These are phyloP conservation scores for Pogonocherus hispidulus DNA, from an alignment of 2,888 invertebrate species.

Conservation along the genomic window DNA sequence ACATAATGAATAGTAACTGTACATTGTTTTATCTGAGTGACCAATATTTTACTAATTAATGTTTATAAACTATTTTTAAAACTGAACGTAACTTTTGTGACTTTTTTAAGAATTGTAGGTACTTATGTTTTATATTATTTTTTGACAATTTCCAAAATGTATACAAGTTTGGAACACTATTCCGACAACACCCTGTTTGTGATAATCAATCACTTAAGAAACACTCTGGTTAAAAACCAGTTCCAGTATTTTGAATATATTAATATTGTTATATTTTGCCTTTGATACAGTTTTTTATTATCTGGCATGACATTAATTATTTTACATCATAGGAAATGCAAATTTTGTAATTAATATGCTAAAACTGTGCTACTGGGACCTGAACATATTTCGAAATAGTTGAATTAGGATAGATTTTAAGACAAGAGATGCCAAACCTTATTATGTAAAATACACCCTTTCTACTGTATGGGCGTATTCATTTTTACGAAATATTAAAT, in stretches of 20 bases:
- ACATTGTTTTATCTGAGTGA: no score
- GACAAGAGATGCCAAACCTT: conserved; percentile 4
- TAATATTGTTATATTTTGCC: neutral
- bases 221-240: neutral
- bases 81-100: no score
- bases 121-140: no score
- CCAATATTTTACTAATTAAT: no score
- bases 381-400: neutral
- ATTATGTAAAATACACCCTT: conserved; percentile 2
- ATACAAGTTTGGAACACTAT: neutral
- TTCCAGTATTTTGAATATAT: neutral
- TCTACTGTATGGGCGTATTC: conserved; percentile 1
- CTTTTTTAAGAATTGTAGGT: no score
- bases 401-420: neutral
- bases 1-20: no score
- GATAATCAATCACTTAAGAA: neutral
- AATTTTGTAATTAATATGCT: conserved; percentile 4
- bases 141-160: no score
- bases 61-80: no score
- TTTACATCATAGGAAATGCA: neutral
- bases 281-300: neutral
- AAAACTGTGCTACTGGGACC: neutral
- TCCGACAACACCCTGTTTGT: neutral
- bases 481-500: neutral
- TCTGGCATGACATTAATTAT: neutral